phyloP scores from a whole-genome alignment of 2,888 invertebrate genomes.

The Drosophila vallismaia region DNA sequence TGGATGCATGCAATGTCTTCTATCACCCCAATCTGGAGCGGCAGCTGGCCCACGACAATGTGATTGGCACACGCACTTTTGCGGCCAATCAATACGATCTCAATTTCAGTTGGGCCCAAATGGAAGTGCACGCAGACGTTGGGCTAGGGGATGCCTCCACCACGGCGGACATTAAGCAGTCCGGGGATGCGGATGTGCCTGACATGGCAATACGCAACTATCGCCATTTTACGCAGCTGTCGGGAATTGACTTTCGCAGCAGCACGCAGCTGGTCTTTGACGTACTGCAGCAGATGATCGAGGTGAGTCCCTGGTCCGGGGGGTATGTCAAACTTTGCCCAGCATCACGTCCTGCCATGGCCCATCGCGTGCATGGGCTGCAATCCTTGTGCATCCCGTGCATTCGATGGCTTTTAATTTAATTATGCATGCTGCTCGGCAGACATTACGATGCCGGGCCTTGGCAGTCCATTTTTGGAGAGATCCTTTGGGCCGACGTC shows the following conservation, averaged over 20 bases:
- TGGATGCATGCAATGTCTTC: slow-evolving; percentile 85
- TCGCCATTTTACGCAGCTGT: slow-evolving; percentile 84
- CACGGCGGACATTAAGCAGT: slow-evolving; percentile 35
- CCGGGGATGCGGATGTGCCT: slow-evolving; percentile 44
- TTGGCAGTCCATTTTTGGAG: slow-evolving; percentile 38
- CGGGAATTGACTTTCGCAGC: slow-evolving; percentile 94
- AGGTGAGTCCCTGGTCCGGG: slow-evolving; percentile 77
- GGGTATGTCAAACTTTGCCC: slow-evolving; percentile 22
- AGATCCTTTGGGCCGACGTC: slow-evolving; percentile 33
- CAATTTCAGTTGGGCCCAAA: slow-evolving; percentile 84
- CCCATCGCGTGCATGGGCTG: slow-evolving; percentile 21
- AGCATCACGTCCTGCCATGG: slow-evolving; percentile 35
- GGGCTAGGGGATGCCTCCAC: slow-evolving; percentile 1
- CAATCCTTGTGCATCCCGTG: slow-evolving; percentile 18
- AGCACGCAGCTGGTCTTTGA: slow-evolving; percentile 96
- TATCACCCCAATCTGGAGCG: slow-evolving; percentile 87
- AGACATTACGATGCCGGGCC: slow-evolving; percentile 28
- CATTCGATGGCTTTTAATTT: slow-evolving; percentile 48
- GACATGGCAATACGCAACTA: slow-evolving; percentile 81
- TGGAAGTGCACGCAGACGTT: slow-evolving; percentile 70
- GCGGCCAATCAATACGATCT: slow-evolving; percentile 83
- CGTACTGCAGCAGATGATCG: slow-evolving; percentile 90
- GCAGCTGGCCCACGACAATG: slow-evolving; percentile 74
- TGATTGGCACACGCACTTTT: slow-evolving; percentile 83
- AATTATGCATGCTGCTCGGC: slow-evolving; percentile 40